Evolutionary conservation across 2,888 invertebrate species (phyloP), one percentile per base, ranked within the genome.

Genomic region (Folsomia manolachei): DNA sequence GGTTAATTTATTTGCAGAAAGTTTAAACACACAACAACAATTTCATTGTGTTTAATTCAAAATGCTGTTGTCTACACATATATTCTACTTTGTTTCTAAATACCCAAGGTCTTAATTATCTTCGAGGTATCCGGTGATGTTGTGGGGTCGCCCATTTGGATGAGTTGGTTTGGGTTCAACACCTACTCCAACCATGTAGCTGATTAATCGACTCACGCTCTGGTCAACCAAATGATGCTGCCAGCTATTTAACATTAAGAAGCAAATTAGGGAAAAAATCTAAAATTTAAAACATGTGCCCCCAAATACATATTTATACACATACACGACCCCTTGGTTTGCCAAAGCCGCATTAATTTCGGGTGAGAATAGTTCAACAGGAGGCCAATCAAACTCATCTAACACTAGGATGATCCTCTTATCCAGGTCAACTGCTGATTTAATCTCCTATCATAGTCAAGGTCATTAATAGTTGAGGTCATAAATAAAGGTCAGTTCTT

Each of bases 361-460:
- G 7, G 64, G 61, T 7, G 74, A 74, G 25, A 72, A 76, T 1
- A 70, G 25, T 7, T 53, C 63, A n/a, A 62, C 26, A 23, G 65
- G n/a, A 19, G 72, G 76, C 51, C 72, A 74, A 7, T 72, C 70
- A 53, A 72, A 76, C 21, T 71, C 69, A 53, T 76, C 76, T 61
- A 72, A 76, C 23, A 76, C 71, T 1, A 70, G 76, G 27, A 76
- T 67, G 18, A 76, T 76, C 18, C 68, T 60, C 0, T 51, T 52
- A 7, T 39, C 25, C 14, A n/a, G 27, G 1, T 27, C 39, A 9
- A 75, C 72, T 0, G 75, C 75, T 24, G 60, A 24, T 61, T 56
- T 39, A 23, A 75, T 75, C 69, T 75, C 75, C 75, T 74, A 27
- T 11, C 11, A 64, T 25, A 53, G 26, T 4, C n/a, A 63, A 39